A percentile compares a stretch with the other conserved stretches of the same genome.
phyloP scores from a whole-genome alignment of 2,797 vertebrate species.

The Hoplostethus mediterraneus region DNA sequence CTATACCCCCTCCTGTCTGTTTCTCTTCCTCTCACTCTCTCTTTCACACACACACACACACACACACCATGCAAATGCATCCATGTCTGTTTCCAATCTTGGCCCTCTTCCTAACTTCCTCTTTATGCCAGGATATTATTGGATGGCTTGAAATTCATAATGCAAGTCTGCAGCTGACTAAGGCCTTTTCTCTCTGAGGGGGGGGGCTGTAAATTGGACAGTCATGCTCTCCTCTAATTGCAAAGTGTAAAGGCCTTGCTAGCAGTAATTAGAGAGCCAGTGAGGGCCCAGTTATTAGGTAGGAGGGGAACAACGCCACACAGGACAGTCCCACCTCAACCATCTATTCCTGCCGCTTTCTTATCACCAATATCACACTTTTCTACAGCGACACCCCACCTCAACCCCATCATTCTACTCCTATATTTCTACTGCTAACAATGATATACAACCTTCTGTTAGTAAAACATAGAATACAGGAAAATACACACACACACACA shows the following conservation, averaged over 20 bases:
- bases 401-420: slow-evolving; percentile 14
- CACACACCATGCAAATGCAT: slow-evolving; percentile 33
- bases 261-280: slow-evolving; percentile 77
- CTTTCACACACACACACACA: slow-evolving; percentile 1
- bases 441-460: not conserved
- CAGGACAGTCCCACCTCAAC: slow-evolving; percentile 41
- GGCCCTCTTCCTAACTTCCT: slow-evolving; percentile 72
- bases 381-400: slow-evolving; percentile 14
- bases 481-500: not conserved
- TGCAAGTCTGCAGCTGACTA: slow-evolving; percentile 89
- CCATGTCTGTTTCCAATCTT: slow-evolving; percentile 57
- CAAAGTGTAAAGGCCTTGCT: slow-evolving; percentile 71
- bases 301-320: slow-evolving; percentile 61
- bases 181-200: slow-evolving; percentile 77
- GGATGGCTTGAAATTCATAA: slow-evolving; percentile 90
- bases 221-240: slow-evolving; percentile 80
- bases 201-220: slow-evolving; percentile 65
- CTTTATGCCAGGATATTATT: slow-evolving; percentile 89
- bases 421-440: not conserved
- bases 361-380: not conserved
- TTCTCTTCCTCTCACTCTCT: not conserved
- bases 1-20: not conserved
- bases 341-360: slow-evolving; percentile 9
- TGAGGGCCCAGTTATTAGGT: slow-evolving; percentile 59
- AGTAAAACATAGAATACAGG: not conserved